Base-by-base conservation (phyloP, 1,140 invertebrate species). In the Diachasma alloeum region DNA sequence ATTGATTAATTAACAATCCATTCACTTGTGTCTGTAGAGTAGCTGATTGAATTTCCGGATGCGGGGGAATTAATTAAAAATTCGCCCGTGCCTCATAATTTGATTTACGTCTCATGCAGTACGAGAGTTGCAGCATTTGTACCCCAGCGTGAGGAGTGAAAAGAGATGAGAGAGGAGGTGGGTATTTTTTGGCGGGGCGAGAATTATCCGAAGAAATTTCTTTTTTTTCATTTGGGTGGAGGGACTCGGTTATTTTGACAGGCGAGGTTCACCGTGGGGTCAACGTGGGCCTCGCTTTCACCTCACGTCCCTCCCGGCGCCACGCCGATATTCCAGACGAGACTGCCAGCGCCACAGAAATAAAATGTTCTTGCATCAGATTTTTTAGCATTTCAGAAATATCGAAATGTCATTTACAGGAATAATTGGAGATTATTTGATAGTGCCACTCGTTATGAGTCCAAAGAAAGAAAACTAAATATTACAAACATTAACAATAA, bases 221-320 rank as follows among this genome's bases (percentile, higher is more conserved):
- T 76, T 78, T 56, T 37, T 42, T 37, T 48, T 26, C 26, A 13
- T 63, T 63, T 63, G 59, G 59, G 53, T 59, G 53, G 46, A 48
- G 42, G 15, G 37, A 63, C 42, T 70, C 73, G 72, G 67, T 76
- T 77, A 56, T 74, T 76, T 73, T 76, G 74, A 76, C 76, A 74
- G 76, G 53, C 75, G 24, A 74, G 71, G 74, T 74, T 67, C 72
- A 68, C 56, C 68, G 70, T 67, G 75, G 76, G 68, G 69, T 77
- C 75, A 78, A 77, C 69, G 24, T 31, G 77, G 68, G 70, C 39
- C 66, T 74, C 77, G 72, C 77, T 78, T 74, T 78, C 77, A 74
- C 77, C 68, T 78, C 69, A 78, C 72, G 67, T 74, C 68, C 72
- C 77, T 71, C 48, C 46, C 48, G 74, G 74, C 74, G 74, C 74